These are phyloP conservation scores for Himalopsyche kuldschensis DNA, from an alignment of 2,888 invertebrate species.

Conservation along the genomic window DNA sequence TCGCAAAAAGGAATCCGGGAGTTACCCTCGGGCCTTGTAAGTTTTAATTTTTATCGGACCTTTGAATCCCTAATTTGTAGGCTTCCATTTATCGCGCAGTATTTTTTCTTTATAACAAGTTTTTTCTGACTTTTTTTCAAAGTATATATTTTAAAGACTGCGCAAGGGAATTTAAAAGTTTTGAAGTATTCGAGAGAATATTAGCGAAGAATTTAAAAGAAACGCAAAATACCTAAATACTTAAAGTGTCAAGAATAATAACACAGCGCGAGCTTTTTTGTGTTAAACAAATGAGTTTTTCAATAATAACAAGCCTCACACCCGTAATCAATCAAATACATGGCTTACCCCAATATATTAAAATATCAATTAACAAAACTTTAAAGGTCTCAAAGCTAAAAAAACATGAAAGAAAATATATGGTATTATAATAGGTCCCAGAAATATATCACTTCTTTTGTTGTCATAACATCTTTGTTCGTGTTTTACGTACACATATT, in stretches of 20 bases:
- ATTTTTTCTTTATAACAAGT: neutral
- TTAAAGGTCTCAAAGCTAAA: too few species aligned
- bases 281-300: neutral
- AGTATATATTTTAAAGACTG: neutral
- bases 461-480: too few species aligned
- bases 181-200: neutral
- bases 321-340: too few species aligned
- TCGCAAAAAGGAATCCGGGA: neutral
- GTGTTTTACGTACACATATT: too few species aligned
- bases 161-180: neutral
- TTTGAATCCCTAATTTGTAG: conserved; percentile 4
- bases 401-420: too few species aligned
- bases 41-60: neutral
- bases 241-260: neutral
- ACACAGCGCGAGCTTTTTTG: neutral
- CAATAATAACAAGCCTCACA: neutral
- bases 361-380: too few species aligned
- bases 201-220: neutral
- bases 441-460: too few species aligned
- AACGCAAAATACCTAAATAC: neutral
- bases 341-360: too few species aligned
- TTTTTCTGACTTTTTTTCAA: neutral
- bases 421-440: too few species aligned
- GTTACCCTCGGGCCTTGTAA: neutral
- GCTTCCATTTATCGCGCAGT: neutral